Percentiles rank a stretch among this genome's conserved stretches.
These are phyloP conservation scores for Exocentrus adspersus DNA, from an alignment of 2,888 invertebrate species.

Conservation along the genomic window DNA sequence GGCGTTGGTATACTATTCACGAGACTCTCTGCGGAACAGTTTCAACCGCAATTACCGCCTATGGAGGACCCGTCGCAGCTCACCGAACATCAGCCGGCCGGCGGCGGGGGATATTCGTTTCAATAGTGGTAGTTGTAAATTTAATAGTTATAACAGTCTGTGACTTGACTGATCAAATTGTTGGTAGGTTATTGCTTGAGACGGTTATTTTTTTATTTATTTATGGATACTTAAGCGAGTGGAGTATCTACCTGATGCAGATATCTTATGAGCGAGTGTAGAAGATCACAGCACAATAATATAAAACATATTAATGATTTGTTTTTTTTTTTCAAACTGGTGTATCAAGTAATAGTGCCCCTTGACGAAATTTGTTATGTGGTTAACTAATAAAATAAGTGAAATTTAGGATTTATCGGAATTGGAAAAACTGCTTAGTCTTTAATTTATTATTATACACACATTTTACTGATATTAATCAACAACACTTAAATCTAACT, in stretches of 20 bases:
- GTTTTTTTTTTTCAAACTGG: too few relatives aligned
- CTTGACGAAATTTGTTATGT: too few relatives aligned
- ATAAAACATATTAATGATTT: too few relatives aligned
- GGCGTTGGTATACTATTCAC: conserved; percentile 96
- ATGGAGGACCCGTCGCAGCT: conserved; percentile 81
- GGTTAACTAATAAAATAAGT: too few relatives aligned
- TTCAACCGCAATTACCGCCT: conserved; percentile 82
- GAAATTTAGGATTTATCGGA: not conserved
- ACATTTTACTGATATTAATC: not conserved
- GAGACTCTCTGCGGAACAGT: conserved; percentile 90
- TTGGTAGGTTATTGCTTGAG: not conserved
- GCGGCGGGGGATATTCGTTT: conserved; percentile 50
- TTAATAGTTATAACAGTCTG: conserved; percentile 25
- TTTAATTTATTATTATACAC: not conserved
- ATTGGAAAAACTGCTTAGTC: not conserved
- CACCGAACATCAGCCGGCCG: conserved; percentile 64
- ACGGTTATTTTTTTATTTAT: conserved; percentile 17
- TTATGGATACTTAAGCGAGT: not conserved
- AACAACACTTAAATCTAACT: conserved; percentile 17
- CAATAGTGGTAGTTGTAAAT: conserved; percentile 48
- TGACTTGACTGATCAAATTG: conserved; percentile 18
- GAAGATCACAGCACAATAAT: too few relatives aligned
- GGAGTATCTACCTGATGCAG: not conserved
- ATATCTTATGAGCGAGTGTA: not conserved
- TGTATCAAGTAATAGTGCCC: too few relatives aligned